Base-by-base conservation (phyloP, 2,797 vertebrate species). In the Telmatherina bonti region DNA sequence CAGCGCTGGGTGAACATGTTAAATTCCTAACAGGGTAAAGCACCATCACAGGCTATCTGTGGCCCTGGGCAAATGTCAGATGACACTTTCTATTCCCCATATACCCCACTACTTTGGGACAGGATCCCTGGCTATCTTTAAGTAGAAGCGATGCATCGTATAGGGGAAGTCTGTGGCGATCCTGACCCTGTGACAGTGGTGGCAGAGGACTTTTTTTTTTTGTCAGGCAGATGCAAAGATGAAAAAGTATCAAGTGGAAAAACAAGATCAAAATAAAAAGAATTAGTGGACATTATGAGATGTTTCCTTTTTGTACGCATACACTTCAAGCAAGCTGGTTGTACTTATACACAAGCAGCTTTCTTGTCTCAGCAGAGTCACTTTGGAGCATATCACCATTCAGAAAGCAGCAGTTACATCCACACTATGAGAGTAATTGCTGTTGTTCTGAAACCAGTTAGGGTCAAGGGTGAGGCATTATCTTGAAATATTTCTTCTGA, bases 391-490 rank as follows among this genome's bases (percentile, higher is more conserved):
- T 81, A 74, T 68, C 13, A 31, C 62, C 35, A 49, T 77, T 81
- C 81, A 76, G 70, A 79, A 62, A 76, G 67, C 49, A n/a, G 66
- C 1, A 45, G 49, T 77, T 73, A 64, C 56, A 73, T 79, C 75
- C 61, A 67, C 27, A 54, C 52, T 79, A 70, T 16, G 33, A 66
- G 33, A 65, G 79, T 93, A 92, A 94, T 91, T 90, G 85, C 83
- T 67, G 69, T 84, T 92, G 92, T 92, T 92, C 69, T 62, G 87
- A 88, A 80, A 87, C 68, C 26, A 62, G 59, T 59, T 66, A 53
- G 72, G 91, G 93, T 94, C 92, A 94, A 91, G 89, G 91, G 90
- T 94, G 84, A 93, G 85, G 79, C 57, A 82, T 89, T 92, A 85
- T 78, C 73, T 82, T 61, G 67, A 85, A 84, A 81, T 82, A 79